These are phyloP conservation scores for Cepaea hortensis DNA, from an alignment of 2,888 invertebrate species.

Conservation along the genomic window DNA sequence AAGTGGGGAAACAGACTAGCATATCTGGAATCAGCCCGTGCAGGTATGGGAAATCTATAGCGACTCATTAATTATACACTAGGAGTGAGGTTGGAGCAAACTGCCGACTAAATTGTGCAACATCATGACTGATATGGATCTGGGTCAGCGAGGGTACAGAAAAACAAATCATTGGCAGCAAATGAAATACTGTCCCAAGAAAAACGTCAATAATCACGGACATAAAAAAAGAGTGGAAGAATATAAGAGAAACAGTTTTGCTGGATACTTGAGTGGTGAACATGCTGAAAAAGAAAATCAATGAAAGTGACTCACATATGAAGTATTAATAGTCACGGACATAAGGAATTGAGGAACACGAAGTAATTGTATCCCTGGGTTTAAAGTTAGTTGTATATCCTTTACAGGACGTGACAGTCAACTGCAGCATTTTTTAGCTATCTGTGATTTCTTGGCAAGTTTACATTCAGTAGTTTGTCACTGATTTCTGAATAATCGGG, in stretches of 20 bases:
- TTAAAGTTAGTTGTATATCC: too few relatives aligned
- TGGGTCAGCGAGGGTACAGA: background rate
- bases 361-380: too few relatives aligned
- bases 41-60: slow-evolving; percentile 22
- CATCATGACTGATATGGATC: background rate
- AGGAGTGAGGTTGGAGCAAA: background rate
- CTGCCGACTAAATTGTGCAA: background rate
- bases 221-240: background rate
- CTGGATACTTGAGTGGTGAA: background rate
- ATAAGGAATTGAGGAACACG: too few relatives aligned
- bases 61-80: background rate
- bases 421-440: too few relatives aligned
- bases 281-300: too few relatives aligned
- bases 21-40: background rate
- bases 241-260: background rate
- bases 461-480: too few relatives aligned
- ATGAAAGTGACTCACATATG: too few relatives aligned
- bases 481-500: too few relatives aligned
- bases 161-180: background rate
- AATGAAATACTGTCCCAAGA: background rate
- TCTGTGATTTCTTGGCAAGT: too few relatives aligned
- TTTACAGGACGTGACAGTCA: too few relatives aligned
- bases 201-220: background rate
- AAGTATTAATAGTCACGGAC: too few relatives aligned
- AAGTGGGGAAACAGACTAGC: background rate